phyloP scores from a whole-genome alignment of 2,797 vertebrate species.

The Podarcis siculus region DNA sequence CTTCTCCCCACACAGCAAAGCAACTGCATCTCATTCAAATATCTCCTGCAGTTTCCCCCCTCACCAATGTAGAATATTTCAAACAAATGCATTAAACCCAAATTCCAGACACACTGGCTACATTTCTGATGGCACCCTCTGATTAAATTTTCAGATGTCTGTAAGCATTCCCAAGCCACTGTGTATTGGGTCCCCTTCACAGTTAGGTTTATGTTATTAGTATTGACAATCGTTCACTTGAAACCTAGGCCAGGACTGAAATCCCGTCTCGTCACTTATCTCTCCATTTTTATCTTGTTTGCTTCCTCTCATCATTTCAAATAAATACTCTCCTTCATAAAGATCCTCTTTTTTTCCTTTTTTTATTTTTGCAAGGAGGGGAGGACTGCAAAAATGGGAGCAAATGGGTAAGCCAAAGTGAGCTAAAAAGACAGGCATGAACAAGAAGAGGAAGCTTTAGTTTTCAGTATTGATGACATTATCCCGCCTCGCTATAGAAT shows the following conservation, averaged over 20 bases:
- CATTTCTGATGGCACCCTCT: slow-evolving; percentile 48
- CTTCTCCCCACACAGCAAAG: neutral
- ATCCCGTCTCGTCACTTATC: slow-evolving; percentile 66
- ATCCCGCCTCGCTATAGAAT: neutral
- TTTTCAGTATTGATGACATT: neutral
- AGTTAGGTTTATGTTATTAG: slow-evolving; percentile 64
- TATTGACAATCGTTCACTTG: slow-evolving; percentile 69
- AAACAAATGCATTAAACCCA: slow-evolving; percentile 57
- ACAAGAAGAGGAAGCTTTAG: slow-evolving; percentile 20
- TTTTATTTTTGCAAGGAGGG: slow-evolving; percentile 36
- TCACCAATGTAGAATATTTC: slow-evolving; percentile 40
- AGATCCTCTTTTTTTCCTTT: neutral
- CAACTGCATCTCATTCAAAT: neutral
- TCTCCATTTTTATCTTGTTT: slow-evolving; percentile 69
- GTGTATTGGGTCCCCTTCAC: slow-evolving; percentile 57
- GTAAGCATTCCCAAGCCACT: slow-evolving; percentile 40
- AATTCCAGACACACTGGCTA: slow-evolving; percentile 59
- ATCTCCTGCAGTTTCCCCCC: neutral
- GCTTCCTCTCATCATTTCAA: slow-evolving; percentile 54
- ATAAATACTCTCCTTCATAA: slow-evolving; percentile 65
- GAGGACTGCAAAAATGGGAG: slow-evolving; percentile 48
- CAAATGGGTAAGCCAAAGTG: slow-evolving; percentile 55
- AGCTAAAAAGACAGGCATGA: slow-evolving; percentile 36
- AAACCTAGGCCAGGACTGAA: slow-evolving; percentile 67
- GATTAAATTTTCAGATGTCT: slow-evolving; percentile 67